phyloP scores from a whole-genome alignment of 64 coral and sea anemone genomes.

The Dendrophyllia cribrosa region DNA sequence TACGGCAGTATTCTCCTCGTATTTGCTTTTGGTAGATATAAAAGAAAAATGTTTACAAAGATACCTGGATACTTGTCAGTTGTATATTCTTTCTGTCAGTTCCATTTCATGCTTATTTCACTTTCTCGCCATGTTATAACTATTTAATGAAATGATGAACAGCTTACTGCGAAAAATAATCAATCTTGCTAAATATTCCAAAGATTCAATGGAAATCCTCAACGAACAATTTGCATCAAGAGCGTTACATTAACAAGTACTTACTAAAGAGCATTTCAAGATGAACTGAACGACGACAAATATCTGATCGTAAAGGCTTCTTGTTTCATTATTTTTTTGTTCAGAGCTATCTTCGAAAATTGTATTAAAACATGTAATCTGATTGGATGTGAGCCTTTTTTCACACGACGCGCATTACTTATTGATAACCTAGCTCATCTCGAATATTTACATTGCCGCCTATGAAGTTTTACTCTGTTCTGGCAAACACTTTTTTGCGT shows the following conservation, averaged over 20 bases:
- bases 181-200: background rate
- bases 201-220: background rate
- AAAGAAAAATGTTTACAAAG: background rate
- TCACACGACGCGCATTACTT: constrained; percentile 14
- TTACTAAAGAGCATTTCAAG: background rate
- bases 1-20: background rate
- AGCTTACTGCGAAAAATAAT: background rate
- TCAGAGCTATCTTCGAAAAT: background rate
- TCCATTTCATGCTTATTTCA: too few relatives aligned
- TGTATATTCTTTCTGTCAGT: background rate
- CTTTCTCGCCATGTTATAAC: background rate
- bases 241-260: background rate
- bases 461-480: background rate
- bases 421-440: constrained; percentile 11
- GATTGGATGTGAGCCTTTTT: background rate
- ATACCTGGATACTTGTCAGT: background rate
- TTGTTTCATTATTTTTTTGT: background rate
- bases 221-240: background rate
- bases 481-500: background rate
- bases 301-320: background rate
- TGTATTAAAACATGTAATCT: background rate
- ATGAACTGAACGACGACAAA: background rate
- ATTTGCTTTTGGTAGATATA: background rate
- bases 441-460: background rate
- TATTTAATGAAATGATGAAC: constrained; percentile 7